phyloP scores from a whole-genome alignment of 2,113 vertebrate species.

The Podiceps cristatus region DNA sequence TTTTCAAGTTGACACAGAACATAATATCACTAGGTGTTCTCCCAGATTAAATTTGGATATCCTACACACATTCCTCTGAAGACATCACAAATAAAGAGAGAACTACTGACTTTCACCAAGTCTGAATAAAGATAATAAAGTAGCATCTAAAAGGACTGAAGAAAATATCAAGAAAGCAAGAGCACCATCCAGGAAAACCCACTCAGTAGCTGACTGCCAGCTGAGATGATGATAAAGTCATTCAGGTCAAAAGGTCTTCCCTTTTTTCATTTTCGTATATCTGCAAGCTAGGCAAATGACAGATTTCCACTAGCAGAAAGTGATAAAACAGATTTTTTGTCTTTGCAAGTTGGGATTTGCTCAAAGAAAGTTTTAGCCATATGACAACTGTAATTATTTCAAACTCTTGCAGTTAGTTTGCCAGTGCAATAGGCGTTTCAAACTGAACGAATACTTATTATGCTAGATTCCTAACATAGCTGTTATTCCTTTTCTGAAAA shows the following conservation, averaged over 20 bases:
- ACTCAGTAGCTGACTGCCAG: background rate
- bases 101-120: background rate
- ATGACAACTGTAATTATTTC: background rate
- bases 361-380: background rate
- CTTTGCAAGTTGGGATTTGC: background rate
- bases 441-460: background rate
- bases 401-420: background rate
- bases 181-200: background rate
- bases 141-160: no score
- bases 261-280: background rate
- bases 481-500: background rate
- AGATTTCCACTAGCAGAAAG: background rate
- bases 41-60: background rate
- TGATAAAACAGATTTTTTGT: background rate
- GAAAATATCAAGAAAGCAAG: background rate
- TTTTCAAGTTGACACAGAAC: background rate
- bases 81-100: background rate
- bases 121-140: background rate
- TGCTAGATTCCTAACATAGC: background rate
- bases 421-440: background rate
- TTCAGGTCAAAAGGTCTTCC: background rate
- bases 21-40: background rate
- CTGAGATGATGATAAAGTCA: background rate
- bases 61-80: background rate
- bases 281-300: background rate